Conservation (phyloP, 2,888 invertebrate species). For the Epinotia bilunana region DNA sequence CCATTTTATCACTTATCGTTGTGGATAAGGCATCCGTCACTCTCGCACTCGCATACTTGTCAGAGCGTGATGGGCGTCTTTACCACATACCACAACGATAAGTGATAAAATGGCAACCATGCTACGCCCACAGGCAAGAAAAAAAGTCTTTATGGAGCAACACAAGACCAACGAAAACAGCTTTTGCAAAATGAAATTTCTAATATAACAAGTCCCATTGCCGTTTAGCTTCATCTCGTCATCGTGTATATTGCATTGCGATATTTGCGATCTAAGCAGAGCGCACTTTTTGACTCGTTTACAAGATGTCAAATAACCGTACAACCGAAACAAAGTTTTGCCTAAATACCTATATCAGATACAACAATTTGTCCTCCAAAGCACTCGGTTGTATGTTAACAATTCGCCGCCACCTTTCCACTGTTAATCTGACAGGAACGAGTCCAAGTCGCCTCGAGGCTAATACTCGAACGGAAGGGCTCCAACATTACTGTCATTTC, state of each 20-base stretch:
- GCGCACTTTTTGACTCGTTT: not conserved
- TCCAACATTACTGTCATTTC: slow-evolving; percentile 19
- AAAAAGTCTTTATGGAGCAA: not conserved
- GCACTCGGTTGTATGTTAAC: not conserved
- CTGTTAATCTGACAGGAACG: slow-evolving; percentile 23
- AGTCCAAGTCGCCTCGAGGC: slow-evolving; percentile 17
- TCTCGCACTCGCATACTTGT: no score
- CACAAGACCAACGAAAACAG: no score
- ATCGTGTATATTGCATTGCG: not conserved
- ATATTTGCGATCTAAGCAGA: not conserved
- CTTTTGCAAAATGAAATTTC: no score
- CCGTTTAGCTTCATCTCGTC: not conserved
- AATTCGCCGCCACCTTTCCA: not conserved
- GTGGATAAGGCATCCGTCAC: no score
- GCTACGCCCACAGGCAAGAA: no score
- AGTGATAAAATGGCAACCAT: no score
- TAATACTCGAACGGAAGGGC: slow-evolving; percentile 27
- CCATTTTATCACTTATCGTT: no score
- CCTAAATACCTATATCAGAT: not conserved
- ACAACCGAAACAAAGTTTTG: not conserved
- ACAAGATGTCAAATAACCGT: not conserved
- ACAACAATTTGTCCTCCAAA: not conserved
- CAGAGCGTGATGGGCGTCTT: no score
- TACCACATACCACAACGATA: no score
- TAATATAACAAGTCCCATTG: not conserved